Base-by-base conservation (phyloP, 2,797 vertebrate genomes). In the Pangasius sanitwongsei region DNA sequence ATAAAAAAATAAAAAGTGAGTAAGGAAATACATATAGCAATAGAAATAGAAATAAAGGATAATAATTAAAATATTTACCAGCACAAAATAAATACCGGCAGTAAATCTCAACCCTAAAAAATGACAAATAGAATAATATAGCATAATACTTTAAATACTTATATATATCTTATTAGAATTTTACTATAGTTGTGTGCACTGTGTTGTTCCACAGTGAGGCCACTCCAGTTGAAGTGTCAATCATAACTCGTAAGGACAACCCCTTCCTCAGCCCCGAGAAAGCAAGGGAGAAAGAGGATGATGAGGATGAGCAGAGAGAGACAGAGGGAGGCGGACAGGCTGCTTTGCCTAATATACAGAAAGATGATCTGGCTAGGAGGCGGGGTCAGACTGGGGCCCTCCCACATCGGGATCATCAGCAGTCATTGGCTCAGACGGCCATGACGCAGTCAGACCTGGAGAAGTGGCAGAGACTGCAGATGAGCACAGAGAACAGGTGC, bases 401-500 rank as follows among this genome's bases (percentile, higher is more conserved):
- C 90, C 94, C 96, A 83, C 96, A 94, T 4, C 95, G 87, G 65
- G 96, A 96, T 1, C 95, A 95, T 86, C 94, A 84, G 0, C 89
- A 86, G 0, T 91, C 92, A 92, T 97, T 97, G 93, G 94, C 94
- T 86, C 94, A 94, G 12, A 91, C 95, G 59, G 94, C 96, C 89
- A 96, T 98, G 93, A 98, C 97, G 87, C 96, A 96, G 93, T 96
- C 97, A 48, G 98, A 99, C 93, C 89, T 98, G 95, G 95, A 97
- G 93, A 98, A 97, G 9, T 99, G 98, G 98, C 96, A 98, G 94
- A 97, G 96, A 86, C 94, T 99, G 91, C 97, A 96, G 94, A 95
- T 98, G 90, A 96, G 95, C 90, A 97, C 95, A 91, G 96, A 98
- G 88, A 93, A 94, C 92, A 99, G 98, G 98, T 99, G 95, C 89